Evolutionary conservation across 2,888 invertebrate species (phyloP).

Genomic region (Apamea crenata): DNA sequence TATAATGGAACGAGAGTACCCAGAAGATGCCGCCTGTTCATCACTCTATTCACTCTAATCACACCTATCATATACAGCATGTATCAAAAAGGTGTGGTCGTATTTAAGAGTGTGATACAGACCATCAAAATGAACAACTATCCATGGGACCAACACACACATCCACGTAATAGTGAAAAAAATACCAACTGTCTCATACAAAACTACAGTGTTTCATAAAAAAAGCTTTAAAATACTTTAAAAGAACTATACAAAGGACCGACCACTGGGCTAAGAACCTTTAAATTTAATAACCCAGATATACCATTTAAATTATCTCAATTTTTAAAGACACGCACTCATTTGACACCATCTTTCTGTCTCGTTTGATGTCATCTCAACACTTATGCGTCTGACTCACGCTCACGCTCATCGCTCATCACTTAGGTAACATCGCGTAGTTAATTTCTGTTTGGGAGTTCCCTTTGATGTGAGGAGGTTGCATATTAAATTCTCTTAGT

Average conservation of each 20-base stretch:
- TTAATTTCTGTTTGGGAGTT: constrained; percentile 81
- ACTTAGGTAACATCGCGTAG: constrained; percentile 66
- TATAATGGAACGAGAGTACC: too few relatives aligned
- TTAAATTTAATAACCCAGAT: background rate
- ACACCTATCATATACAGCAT: too few relatives aligned
- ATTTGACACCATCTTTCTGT: background rate
- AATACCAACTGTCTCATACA: too few relatives aligned
- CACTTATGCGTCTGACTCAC: constrained; percentile 24
- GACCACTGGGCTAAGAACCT: background rate
- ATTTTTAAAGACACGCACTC: background rate
- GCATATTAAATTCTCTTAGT: constrained; percentile 85
- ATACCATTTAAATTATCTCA: background rate
- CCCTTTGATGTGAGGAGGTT: constrained; percentile 81
- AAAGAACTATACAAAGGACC: background rate
- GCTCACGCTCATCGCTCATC: constrained; percentile 43
- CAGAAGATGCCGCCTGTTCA: too few relatives aligned
- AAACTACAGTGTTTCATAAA: too few relatives aligned
- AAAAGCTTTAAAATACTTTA: background rate
- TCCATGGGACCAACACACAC: too few relatives aligned
- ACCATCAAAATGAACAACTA: too few relatives aligned
- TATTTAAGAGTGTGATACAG: too few relatives aligned
- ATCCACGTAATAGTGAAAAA: too few relatives aligned
- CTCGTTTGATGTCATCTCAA: constrained; percentile 34
- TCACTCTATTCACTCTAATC: too few relatives aligned
- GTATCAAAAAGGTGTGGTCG: too few relatives aligned